Conservation (phyloP, 2,113 vertebrate genomes). For the Paramormyrops kingsleyae region DNA sequence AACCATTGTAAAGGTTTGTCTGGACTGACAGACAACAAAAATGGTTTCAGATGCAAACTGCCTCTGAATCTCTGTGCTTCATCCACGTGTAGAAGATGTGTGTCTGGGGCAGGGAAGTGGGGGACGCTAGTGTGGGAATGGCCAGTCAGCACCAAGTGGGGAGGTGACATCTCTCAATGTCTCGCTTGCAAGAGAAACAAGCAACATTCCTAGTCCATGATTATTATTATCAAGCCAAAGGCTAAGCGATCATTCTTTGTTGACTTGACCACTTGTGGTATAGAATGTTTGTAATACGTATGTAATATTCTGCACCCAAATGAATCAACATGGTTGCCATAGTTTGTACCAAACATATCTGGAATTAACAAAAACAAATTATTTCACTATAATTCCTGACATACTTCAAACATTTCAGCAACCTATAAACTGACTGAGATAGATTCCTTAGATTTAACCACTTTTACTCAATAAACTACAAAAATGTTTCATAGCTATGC, state of each 20-base stretch:
- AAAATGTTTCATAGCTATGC: not conserved
- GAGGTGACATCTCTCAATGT: not conserved
- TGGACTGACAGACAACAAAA: not conserved
- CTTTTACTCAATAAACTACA: not conserved
- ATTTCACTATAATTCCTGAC: not conserved
- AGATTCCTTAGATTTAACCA: not conserved
- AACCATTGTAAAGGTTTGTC: not conserved
- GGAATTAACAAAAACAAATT: constrained; percentile 1
- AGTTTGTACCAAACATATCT: not conserved
- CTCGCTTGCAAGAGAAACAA: not conserved
- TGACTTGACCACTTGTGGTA: not conserved
- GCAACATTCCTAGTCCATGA: not conserved
- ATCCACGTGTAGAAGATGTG: not conserved
- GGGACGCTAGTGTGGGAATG: not conserved
- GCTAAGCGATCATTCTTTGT: not conserved
- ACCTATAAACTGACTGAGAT: not conserved
- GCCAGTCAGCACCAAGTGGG: not conserved
- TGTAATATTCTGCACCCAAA: not conserved
- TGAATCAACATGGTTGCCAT: not conserved
- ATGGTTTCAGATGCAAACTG: not conserved
- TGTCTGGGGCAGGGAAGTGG: not conserved
- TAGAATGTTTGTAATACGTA: not conserved
- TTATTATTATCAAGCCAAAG: not conserved
- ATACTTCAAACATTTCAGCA: not conserved
- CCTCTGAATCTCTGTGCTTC: not conserved